A percentile compares a stretch with the other conserved stretches of the same genome.
Conservation (phyloP, 2,888 invertebrate genomes). For the Platycnemis pennipes region DNA sequence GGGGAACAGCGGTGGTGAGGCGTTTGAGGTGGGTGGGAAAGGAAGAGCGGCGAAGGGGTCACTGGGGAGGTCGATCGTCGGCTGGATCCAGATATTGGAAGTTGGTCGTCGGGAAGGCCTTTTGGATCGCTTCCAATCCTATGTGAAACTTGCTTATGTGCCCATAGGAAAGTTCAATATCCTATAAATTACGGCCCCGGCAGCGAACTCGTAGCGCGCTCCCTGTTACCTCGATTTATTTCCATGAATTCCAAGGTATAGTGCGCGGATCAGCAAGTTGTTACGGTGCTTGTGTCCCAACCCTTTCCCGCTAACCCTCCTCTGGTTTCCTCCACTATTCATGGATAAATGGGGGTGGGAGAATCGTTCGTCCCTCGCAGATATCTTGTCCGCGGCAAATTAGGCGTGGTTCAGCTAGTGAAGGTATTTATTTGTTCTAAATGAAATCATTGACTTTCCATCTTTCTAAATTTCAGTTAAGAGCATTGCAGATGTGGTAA, state of each 20-base stretch:
- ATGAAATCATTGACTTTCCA: too few relatives aligned
- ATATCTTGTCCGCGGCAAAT: not conserved
- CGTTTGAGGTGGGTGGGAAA: not conserved
- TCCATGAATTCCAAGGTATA: conserved; percentile 23
- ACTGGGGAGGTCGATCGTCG: conserved; percentile 48
- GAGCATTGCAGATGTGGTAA: too few relatives aligned
- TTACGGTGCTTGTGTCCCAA: not conserved
- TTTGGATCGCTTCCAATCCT: conserved; percentile 47
- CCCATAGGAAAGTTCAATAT: conserved; percentile 44
- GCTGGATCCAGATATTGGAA: conserved; percentile 58
- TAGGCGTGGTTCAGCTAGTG: not conserved
- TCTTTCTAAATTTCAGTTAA: not conserved
- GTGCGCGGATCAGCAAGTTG: conserved; percentile 23
- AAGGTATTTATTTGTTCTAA: too few relatives aligned
- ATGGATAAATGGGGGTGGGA: not conserved
- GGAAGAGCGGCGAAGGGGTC: not conserved
- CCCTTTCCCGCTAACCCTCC: not conserved
- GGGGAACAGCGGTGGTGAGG: too few relatives aligned
- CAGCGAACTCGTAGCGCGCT: not conserved
- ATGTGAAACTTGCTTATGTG: conserved; percentile 49
- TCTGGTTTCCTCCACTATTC: not conserved
- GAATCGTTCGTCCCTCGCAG: not conserved
- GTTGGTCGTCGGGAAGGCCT: not conserved
- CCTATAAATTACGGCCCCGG: conserved; percentile 48
- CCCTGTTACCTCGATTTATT: conserved; percentile 48